Conservation (phyloP, 2,888 invertebrate species). For the Camptogramma bilineatum region DNA sequence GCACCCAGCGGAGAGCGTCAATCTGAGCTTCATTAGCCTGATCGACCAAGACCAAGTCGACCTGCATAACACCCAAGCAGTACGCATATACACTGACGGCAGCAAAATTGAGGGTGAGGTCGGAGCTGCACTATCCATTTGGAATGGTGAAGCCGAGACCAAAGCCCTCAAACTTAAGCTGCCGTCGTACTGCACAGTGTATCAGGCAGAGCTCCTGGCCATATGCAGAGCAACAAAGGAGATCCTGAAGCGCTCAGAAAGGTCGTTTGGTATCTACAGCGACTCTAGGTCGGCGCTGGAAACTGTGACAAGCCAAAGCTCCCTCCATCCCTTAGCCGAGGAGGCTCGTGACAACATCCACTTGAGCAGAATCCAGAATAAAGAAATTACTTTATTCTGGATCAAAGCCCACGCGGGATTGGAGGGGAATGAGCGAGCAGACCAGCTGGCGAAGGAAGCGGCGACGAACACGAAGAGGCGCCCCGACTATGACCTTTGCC, state of each 20-base stretch:
- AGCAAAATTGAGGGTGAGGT: too few relatives aligned
- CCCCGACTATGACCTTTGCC: too few relatives aligned
- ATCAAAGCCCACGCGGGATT: conserved; percentile 3
- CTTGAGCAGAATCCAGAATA: not conserved
- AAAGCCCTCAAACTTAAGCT: conserved; percentile 14
- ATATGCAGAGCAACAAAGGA: not conserved
- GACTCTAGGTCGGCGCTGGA: too few relatives aligned
- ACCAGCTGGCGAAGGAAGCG: not conserved
- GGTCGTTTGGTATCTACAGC: not conserved
- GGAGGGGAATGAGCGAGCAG: conserved; percentile 5
- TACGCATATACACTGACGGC: too few relatives aligned
- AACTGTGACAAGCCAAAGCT: not conserved
- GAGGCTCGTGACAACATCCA: not conserved
- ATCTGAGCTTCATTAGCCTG: not conserved
- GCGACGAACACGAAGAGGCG: too few relatives aligned
- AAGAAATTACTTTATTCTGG: too few relatives aligned
- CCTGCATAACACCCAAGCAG: too few relatives aligned
- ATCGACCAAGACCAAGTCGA: conserved; percentile 3
- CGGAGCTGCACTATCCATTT: too few relatives aligned
- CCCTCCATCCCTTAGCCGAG: conserved; percentile 10
- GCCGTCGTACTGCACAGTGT: conserved; percentile 4
- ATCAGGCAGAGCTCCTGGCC: conserved; percentile 19
- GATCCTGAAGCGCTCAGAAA: not conserved
- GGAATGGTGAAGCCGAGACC: too few relatives aligned
- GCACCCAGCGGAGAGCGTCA: conserved; percentile 6